Evolutionary conservation across 2,888 invertebrate species (phyloP).

Genomic region (Noctua comes): DNA sequence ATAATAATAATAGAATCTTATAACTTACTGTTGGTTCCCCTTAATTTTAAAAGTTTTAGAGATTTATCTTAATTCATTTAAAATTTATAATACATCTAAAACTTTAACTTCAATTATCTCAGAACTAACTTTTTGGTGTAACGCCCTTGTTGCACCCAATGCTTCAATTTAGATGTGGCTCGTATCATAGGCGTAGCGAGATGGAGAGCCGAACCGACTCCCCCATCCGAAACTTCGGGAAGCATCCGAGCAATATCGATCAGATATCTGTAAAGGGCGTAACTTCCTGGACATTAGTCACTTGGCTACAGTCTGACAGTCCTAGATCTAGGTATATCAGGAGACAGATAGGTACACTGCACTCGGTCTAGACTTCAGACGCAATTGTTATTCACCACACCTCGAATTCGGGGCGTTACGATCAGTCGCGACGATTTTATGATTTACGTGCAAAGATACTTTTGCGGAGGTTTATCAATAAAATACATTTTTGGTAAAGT

Average conservation of each 20-base stretch:
- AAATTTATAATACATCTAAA: too few relatives aligned
- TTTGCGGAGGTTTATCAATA: conserved; percentile 53
- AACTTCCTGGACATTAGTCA: conserved; percentile 61
- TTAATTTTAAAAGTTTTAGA: too few relatives aligned
- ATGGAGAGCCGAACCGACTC: not conserved
- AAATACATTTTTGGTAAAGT: conserved; percentile 1
- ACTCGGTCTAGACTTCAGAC: conserved; percentile 61
- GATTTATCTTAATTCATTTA: too few relatives aligned
- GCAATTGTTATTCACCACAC: conserved; percentile 54
- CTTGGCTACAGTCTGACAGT: conserved; percentile 46
- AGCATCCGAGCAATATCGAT: conserved; percentile 54
- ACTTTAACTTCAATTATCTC: too few relatives aligned
- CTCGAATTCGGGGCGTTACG: conserved; percentile 25
- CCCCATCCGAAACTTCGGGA: conserved; percentile 30
- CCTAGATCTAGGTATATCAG: conserved; percentile 25
- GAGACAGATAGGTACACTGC: conserved; percentile 32
- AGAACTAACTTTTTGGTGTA: too few relatives aligned
- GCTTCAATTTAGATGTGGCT: conserved; percentile 30
- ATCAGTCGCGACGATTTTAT: conserved; percentile 41
- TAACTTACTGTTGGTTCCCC: too few relatives aligned
- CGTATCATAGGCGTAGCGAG: conserved; percentile 19
- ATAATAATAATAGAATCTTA: too few relatives aligned
- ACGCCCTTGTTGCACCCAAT: too few relatives aligned
- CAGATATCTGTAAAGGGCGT: conserved; percentile 46
- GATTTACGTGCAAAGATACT: conserved; percentile 49